A percentile compares a stretch with the other conserved stretches of the same genome.
Evolutionary conservation across 2,888 invertebrate species (phyloP).

Genomic region (Leucophenga maculata): DNA sequence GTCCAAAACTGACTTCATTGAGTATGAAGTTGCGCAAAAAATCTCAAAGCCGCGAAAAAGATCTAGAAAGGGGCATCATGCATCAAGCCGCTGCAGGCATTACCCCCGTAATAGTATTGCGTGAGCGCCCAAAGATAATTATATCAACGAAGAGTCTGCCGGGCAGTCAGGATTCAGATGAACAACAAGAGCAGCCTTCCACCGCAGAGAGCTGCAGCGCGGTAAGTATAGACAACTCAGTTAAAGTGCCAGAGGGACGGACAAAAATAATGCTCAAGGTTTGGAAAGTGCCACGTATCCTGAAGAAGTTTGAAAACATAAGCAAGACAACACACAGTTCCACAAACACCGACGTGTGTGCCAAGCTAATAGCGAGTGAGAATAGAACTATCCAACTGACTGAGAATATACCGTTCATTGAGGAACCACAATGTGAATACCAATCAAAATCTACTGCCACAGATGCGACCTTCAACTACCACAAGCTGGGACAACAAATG

Average conservation of each 20-base stretch:
- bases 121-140: constrained; percentile 72
- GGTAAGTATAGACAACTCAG: constrained; percentile 68
- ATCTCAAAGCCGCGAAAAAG: constrained; percentile 58
- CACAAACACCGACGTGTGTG: constrained; percentile 42
- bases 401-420: constrained; percentile 61
- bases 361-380: constrained; percentile 43
- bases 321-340: constrained; percentile 47
- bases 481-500: constrained; percentile 42
- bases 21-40: constrained; percentile 71
- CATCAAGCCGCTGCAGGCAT: constrained; percentile 54
- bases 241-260: constrained; percentile 68
- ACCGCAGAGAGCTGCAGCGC: constrained; percentile 72
- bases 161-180: constrained; percentile 86
- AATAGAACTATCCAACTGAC: constrained; percentile 20
- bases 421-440: constrained; percentile 72
- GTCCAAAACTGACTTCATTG: constrained; percentile 70
- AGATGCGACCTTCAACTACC: constrained; percentile 57
- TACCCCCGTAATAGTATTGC: constrained; percentile 60
- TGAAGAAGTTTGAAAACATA: constrained; percentile 76
- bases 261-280: constrained; percentile 73
- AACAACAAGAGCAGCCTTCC: constrained; percentile 69
- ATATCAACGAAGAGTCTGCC: constrained; percentile 83
- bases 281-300: constrained; percentile 81
- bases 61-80: constrained; percentile 61
- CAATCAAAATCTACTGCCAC: constrained; percentile 78